Conservation (phyloP, 1,140 invertebrate genomes). For the Lepidurus arcticus region DNA sequence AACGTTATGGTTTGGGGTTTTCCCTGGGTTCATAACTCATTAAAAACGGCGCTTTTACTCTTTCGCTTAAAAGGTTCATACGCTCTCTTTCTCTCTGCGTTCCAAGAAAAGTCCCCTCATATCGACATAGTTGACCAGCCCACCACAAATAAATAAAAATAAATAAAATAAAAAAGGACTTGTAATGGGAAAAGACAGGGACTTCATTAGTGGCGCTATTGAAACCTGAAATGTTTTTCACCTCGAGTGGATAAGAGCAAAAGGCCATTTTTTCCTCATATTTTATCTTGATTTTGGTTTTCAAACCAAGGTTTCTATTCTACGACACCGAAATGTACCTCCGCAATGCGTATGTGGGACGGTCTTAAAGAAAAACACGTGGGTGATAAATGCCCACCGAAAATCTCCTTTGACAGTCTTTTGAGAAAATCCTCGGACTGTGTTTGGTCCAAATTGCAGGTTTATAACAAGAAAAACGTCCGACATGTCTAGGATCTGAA, state of each 20-base stretch:
- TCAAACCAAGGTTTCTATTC: too few species aligned
- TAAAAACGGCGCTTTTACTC: background rate
- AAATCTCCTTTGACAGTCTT: too few species aligned
- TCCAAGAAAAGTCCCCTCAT: background rate
- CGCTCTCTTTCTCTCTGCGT: background rate
- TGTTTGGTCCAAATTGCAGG: background rate
- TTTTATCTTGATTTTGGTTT: background rate
- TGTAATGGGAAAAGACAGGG: background rate
- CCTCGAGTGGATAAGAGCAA: background rate
- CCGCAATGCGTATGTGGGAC: too few species aligned
- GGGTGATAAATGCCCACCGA: too few species aligned
- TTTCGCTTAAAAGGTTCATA: background rate
- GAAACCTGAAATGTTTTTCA: conserved; percentile 2
- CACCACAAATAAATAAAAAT: background rate
- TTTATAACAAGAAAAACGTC: background rate
- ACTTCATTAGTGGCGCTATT: conserved; percentile 2
- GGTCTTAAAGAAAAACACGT: too few species aligned
- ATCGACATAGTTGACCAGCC: background rate
- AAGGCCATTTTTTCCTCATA: background rate
- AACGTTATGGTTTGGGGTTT: conserved; percentile 10
- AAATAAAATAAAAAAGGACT: background rate
- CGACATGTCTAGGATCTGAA: background rate
- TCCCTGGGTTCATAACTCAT: conserved; percentile 15
- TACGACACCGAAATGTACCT: too few species aligned
- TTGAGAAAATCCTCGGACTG: too few species aligned